A percentile compares a stretch with the other conserved stretches of the same genome.
Evolutionary conservation across 2,113 vertebrate species (phyloP).

Genomic region (Pedetes capensis): DNA sequence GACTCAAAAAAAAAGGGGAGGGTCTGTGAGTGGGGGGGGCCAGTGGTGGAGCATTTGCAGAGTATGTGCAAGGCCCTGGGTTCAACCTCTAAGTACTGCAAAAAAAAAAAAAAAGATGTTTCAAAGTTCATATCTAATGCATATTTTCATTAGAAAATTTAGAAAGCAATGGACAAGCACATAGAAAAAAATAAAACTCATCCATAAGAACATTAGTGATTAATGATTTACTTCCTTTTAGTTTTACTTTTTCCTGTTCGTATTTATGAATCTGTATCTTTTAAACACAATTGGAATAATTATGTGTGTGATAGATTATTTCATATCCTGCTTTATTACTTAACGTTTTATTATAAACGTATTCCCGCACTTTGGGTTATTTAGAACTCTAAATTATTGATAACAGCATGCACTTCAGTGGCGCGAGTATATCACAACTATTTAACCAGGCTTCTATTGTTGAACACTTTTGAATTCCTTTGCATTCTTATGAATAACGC

Average conservation of each 20-base stretch:
- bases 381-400: conserved; percentile 44
- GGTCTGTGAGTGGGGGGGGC: too few relatives aligned
- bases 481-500: background rate
- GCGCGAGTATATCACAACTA: background rate
- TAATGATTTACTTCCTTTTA: background rate
- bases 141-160: background rate
- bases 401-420: background rate
- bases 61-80: too few relatives aligned
- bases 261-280: background rate
- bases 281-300: conserved; percentile 44
- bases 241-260: background rate
- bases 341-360: background rate
- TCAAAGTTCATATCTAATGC: background rate
- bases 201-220: background rate
- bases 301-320: conserved; percentile 20
- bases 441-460: background rate
- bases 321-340: conserved; percentile 46
- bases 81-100: too few relatives aligned
- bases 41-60: too few relatives aligned
- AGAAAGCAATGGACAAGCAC: background rate
- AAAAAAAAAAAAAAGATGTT: too few relatives aligned
- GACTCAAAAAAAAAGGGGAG: too few relatives aligned
- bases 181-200: background rate
- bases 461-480: background rate
- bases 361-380: background rate